Conservation (phyloP, 1,140 invertebrate species). For the Stegodyphus dumicola region DNA sequence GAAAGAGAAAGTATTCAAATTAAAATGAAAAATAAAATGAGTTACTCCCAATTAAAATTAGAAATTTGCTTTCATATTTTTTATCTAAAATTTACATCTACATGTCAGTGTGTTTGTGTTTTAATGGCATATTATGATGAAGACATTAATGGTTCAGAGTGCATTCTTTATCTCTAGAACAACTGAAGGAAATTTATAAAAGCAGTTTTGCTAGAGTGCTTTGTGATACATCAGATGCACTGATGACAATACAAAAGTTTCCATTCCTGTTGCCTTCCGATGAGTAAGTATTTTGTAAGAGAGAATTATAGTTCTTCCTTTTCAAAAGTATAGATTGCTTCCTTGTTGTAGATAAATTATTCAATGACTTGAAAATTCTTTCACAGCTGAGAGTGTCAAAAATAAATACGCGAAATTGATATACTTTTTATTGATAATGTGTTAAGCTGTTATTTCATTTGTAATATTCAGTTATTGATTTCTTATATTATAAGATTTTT, state of each 20-base stretch:
- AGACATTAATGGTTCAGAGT: neutral
- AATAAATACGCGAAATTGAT: too few species aligned
- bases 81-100: neutral
- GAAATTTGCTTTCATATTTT: too few species aligned
- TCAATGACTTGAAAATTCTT: too few species aligned
- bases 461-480: too few species aligned
- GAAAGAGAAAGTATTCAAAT: too few species aligned
- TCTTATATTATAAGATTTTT: too few species aligned
- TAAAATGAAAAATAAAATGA: neutral
- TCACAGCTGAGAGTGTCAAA: too few species aligned
- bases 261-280: slow-evolving; percentile 5
- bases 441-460: too few species aligned
- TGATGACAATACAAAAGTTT: slow-evolving; percentile 15
- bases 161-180: slow-evolving; percentile 17
- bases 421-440: too few species aligned
- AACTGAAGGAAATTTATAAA: slow-evolving; percentile 38
- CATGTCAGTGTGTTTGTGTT: neutral
- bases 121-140: neutral
- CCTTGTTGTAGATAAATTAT: too few species aligned
- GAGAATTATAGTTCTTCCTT: too few species aligned
- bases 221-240: slow-evolving; percentile 42
- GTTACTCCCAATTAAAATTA: neutral
- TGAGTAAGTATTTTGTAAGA: slow-evolving; percentile 13
- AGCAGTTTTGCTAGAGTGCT: slow-evolving; percentile 30
- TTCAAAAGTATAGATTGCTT: too few species aligned